Conservation (phyloP, 2,888 invertebrate genomes). For the Chalcis sispes region DNA sequence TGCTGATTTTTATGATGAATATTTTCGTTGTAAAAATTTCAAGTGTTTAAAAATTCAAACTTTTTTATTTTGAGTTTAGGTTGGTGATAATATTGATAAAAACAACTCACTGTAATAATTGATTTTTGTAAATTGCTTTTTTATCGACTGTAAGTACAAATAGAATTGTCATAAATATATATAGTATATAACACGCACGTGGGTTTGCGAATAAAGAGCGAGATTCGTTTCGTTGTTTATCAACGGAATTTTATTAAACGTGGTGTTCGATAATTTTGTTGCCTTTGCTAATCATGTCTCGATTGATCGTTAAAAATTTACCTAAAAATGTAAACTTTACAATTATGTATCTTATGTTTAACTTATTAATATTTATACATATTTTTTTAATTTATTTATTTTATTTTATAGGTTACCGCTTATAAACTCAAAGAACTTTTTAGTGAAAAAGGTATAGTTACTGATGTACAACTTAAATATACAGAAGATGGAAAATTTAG, state of each 20-base stretch:
- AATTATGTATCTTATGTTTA: neutral
- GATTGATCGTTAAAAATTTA: conserved; percentile 93
- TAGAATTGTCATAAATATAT: neutral
- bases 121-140: neutral
- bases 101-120: neutral
- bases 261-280: neutral
- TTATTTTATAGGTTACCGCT: conserved; percentile 84
- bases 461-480: conserved; percentile 95
- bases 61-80: too few species aligned
- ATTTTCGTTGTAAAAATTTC: too few species aligned
- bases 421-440: conserved; percentile 87
- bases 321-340: conserved; percentile 86
- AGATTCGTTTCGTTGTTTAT: conserved; percentile 26
- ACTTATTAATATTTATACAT: neutral
- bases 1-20: too few species aligned
- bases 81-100: too few species aligned
- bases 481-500: conserved; percentile 94
- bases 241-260: conserved; percentile 23
- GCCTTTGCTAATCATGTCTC: conserved; percentile 79
- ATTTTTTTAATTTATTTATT: conserved; percentile 26
- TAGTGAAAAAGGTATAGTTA: conserved; percentile 81
- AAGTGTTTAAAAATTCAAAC: too few species aligned
- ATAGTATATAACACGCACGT: conserved; percentile 26
- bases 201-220: conserved; percentile 13
- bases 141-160: neutral